Evolutionary conservation across 1,140 invertebrate species (phyloP).

Genomic region (Trinorchestia longiramus): DNA sequence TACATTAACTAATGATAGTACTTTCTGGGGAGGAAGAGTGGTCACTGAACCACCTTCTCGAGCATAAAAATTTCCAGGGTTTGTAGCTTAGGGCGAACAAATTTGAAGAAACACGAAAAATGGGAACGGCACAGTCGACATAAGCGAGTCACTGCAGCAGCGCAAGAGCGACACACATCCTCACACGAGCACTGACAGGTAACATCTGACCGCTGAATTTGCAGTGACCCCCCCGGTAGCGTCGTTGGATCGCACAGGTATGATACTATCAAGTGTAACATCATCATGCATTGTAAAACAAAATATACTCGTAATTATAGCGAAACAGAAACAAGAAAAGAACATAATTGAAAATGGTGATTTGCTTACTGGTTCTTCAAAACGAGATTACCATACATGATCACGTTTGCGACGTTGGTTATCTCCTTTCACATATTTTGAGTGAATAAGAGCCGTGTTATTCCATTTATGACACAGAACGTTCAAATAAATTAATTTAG

Average conservation of each 20-base stretch:
- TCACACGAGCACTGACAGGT: background rate
- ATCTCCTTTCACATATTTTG: background rate
- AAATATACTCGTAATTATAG: background rate
- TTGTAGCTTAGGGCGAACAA: conserved; percentile 37
- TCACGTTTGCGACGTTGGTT: background rate
- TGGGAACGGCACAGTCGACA: background rate
- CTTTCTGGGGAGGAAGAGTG: background rate
- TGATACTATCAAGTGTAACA: background rate
- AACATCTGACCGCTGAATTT: conserved; percentile 3
- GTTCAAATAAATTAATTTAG: no score
- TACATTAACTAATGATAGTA: background rate
- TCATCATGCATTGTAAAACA: background rate
- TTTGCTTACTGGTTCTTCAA: background rate
- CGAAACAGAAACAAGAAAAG: background rate
- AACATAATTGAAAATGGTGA: background rate
- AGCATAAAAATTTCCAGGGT: background rate
- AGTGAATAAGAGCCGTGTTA: no score
- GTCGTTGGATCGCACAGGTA: background rate
- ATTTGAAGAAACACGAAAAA: background rate
- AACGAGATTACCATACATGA: background rate
- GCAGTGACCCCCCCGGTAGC: background rate
- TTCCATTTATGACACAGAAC: no score
- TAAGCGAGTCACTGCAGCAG: background rate
- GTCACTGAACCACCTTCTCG: background rate
- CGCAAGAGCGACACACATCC: background rate